Evolutionary conservation across 2,888 invertebrate species (phyloP).

Genomic region (Zygogramma bicolorata): DNA sequence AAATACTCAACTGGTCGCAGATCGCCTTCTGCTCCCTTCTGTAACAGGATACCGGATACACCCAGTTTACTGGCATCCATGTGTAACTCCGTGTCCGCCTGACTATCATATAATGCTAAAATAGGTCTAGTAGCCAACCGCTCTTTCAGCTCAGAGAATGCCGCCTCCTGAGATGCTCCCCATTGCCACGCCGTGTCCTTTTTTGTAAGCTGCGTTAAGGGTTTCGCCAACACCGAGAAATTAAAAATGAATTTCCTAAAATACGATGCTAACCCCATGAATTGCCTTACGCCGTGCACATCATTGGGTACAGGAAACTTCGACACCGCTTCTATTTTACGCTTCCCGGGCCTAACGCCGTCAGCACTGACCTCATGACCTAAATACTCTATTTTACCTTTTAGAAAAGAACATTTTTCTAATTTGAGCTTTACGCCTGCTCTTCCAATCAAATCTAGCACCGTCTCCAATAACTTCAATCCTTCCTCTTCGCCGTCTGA

Average conservation of each 20-base stretch:
- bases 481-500: not conserved
- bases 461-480: not conserved
- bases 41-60: constrained; percentile 51
- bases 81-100: constrained; percentile 48
- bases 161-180: constrained; percentile 33
- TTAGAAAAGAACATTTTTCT: not conserved
- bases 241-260: constrained; percentile 48
- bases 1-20: constrained; percentile 39
- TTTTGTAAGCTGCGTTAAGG: constrained; percentile 19
- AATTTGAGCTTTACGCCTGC: not conserved
- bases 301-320: constrained; percentile 50
- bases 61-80: constrained; percentile 54
- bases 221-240: constrained; percentile 21
- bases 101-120: constrained; percentile 46
- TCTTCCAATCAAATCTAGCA: not conserved
- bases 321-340: constrained; percentile 47
- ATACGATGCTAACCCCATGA: constrained; percentile 47
- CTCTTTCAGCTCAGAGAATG: constrained; percentile 38
- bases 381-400: not conserved
- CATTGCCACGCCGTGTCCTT: constrained; percentile 30
- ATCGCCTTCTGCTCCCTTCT: constrained; percentile 32
- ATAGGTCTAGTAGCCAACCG: constrained; percentile 40
- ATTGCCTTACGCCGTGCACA: constrained; percentile 44
- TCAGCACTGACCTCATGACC: not conserved
- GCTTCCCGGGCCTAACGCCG: constrained; percentile 29